phyloP scores from a whole-genome alignment of 2,797 vertebrate species.

The Sandelia bainsii region DNA sequence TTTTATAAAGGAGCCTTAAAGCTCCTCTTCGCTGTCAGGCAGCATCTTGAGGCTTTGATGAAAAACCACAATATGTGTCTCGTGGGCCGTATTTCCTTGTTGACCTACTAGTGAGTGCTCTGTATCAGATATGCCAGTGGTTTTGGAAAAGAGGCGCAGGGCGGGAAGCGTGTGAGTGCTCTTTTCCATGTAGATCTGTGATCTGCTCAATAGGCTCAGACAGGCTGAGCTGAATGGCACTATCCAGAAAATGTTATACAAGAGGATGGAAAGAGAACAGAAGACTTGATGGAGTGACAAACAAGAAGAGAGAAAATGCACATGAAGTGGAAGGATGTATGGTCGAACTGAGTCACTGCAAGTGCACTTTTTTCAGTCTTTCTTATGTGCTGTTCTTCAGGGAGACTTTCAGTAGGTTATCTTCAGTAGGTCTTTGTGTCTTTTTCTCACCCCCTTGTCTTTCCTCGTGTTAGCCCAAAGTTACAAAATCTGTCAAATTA shows the following conservation, averaged over 20 bases:
- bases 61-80: slow-evolving; percentile 59
- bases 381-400: slow-evolving; percentile 2
- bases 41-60: slow-evolving; percentile 64
- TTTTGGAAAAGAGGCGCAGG: slow-evolving; percentile 53
- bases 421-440: background rate
- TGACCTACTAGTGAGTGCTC: slow-evolving; percentile 58
- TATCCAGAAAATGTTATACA: slow-evolving; percentile 13
- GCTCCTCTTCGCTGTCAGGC: slow-evolving; percentile 32
- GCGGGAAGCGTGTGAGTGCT: slow-evolving; percentile 21
- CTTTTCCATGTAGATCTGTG: slow-evolving; percentile 59
- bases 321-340: slow-evolving; percentile 21
- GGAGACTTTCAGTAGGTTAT: background rate
- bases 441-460: background rate
- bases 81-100: slow-evolving; percentile 57
- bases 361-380: no score
- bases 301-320: slow-evolving; percentile 30
- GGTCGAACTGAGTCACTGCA: slow-evolving; percentile 19
- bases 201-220: slow-evolving; percentile 46
- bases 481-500: background rate
- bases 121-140: slow-evolving; percentile 56
- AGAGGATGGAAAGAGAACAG: slow-evolving; percentile 48
- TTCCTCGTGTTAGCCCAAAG: background rate
- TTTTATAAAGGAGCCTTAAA: slow-evolving; percentile 27
- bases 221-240: slow-evolving; percentile 33
- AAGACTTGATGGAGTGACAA: slow-evolving; percentile 34